phyloP scores from a whole-genome alignment of 2,888 invertebrate species.

The Lutraria lutraria region DNA sequence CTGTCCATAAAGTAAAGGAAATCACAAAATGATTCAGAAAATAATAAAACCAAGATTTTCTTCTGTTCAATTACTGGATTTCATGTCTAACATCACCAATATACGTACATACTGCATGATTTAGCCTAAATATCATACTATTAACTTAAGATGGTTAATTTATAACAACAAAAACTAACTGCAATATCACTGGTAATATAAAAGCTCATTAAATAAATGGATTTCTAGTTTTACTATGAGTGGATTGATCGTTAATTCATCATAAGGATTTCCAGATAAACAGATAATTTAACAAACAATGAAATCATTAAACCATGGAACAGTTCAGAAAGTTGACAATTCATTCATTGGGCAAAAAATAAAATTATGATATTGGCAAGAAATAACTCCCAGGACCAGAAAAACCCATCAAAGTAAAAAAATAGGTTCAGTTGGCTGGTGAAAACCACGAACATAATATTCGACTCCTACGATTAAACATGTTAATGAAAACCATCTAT shows the following conservation, averaged over 20 bases:
- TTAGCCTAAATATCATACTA: not conserved
- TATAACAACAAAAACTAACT: not conserved
- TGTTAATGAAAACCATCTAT: too few species aligned
- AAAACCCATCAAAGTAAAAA: too few species aligned
- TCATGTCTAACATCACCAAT: conserved; percentile 5
- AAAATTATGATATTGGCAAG: too few species aligned
- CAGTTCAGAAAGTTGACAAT: too few species aligned
- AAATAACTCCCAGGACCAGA: too few species aligned
- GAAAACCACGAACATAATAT: too few species aligned
- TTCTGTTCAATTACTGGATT: not conserved
- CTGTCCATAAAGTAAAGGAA: too few species aligned
- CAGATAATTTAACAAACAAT: not conserved
- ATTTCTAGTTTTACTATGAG: not conserved
- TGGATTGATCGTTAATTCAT: not conserved
- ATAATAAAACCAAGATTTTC: not conserved
- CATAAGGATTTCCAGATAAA: not conserved
- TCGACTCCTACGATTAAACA: too few species aligned
- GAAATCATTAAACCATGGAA: too few species aligned
- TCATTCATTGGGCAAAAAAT: too few species aligned
- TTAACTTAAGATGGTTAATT: not conserved
- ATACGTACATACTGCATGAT: not conserved
- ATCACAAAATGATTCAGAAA: too few species aligned
- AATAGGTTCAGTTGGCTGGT: too few species aligned
- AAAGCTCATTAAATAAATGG: not conserved
- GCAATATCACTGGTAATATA: not conserved